Base-by-base conservation (phyloP, 2,797 vertebrate species). In the Diplodus puntazzo region DNA sequence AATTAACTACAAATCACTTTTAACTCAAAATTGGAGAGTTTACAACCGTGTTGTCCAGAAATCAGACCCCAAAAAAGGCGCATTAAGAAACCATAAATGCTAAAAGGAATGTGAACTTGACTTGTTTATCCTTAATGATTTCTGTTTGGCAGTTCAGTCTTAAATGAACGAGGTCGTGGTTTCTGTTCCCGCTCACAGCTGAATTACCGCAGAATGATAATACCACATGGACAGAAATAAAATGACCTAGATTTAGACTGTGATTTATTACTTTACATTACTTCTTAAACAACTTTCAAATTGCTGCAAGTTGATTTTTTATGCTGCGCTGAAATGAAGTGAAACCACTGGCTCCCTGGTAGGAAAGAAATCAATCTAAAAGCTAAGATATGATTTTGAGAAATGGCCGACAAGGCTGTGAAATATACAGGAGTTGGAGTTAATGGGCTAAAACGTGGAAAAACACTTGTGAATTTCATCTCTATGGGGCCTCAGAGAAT, bases 351-450 rank as follows among this genome's bases (percentile, higher is more conserved):
- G 75, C 54, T 84, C 79, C 62, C 66, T 0, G 14, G 66, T 68
- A 85, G 53, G 69, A 68, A 81, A 75, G 69, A 85, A 83, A 87
- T 92, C 58, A 69, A 73, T 84, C 61, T 50, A 43, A 85, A 69
- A 80, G 27, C 23, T 14, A 69, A 69, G 54, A 76, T 60, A 39
- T 67, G 30, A 21, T 68, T 77, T 64, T 81, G 62, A 74, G 75
- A 84, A 82, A 79, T 48, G 42, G 42, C 67, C 50, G 49, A 43
- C 13, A 27, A 25, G 34, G 52, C 45, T 63, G 20, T 69, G 18
- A 30, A 75, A 66, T 65, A 61, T 62, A 69, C 4, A 65, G 69
- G 60, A 67, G 75, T 34, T 72, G 48, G 39, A 85, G 76, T 80
- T 81, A 85, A 86, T 84, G 82, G 55, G 30, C 86, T 60, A 61